Conservation (phyloP, 2,113 vertebrate species). For the Xerus inauris region DNA sequence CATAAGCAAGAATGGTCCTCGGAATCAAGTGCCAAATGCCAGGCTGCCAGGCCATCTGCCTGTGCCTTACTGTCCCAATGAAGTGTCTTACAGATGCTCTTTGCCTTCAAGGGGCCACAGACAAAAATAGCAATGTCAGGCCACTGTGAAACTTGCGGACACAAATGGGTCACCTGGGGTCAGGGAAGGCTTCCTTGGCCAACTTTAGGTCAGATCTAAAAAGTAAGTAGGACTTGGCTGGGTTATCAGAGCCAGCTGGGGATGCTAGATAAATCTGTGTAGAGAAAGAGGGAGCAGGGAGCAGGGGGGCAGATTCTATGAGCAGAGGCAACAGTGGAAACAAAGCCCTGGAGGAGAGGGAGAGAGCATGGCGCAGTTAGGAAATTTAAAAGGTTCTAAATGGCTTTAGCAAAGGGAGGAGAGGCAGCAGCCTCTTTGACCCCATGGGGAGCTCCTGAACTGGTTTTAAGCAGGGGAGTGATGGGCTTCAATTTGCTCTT, state of each 20-base stretch:
- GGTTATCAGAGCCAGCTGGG: not conserved
- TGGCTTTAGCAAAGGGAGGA: not conserved
- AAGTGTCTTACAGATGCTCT: not conserved
- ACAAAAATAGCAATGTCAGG: conserved; percentile 20
- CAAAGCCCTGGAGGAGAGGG: not conserved
- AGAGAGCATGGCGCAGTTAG: not conserved
- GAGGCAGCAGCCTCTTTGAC: not conserved
- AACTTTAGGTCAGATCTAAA: not conserved
- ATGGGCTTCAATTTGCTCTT: accelerated
- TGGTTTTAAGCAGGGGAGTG: not conserved
- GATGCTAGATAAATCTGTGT: not conserved
- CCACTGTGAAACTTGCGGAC: not conserved
- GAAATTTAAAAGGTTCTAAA: not conserved
- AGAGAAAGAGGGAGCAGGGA: accelerated
- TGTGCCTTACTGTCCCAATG: not conserved
- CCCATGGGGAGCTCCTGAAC: not conserved
- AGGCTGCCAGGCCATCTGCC: not conserved
- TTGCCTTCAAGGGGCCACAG: not conserved
- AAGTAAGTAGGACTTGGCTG: not conserved
- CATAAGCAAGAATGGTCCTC: not conserved
- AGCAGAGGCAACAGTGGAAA: not conserved
- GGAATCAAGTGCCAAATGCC: not conserved
- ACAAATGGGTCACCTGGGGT: not conserved
- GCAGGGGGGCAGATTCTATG: accelerated
- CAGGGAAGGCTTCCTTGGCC: not conserved